Evolutionary conservation across 2,113 vertebrate species (phyloP).

Genomic region (Argyrosomus japonicus): DNA sequence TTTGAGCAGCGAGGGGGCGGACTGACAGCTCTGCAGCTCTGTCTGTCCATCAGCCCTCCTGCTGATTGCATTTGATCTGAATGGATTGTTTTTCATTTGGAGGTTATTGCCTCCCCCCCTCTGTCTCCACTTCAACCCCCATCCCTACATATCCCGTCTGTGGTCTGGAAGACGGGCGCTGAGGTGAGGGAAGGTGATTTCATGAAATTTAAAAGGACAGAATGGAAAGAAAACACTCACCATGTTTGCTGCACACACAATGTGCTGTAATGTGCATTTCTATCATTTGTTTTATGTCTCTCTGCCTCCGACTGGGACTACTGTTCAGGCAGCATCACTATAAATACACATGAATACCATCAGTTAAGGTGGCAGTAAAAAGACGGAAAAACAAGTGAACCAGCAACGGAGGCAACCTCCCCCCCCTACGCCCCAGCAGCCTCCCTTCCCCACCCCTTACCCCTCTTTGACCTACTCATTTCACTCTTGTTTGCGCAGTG

Average conservation of each 20-base stretch:
- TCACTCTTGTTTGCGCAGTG: conserved; percentile 65
- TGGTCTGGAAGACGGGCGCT: conserved; percentile 65
- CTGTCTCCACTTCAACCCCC: conserved; percentile 17
- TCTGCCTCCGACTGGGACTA: conserved; percentile 11
- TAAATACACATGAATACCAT: conserved; percentile 39
- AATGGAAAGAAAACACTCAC: neutral
- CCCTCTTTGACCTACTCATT: conserved; percentile 59
- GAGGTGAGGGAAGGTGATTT: conserved; percentile 68
- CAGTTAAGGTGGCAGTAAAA: conserved; percentile 33
- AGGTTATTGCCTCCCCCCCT: conserved; percentile 72
- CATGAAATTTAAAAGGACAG: conserved; percentile 52
- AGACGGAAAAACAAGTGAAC: conserved; percentile 14
- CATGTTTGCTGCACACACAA: neutral
- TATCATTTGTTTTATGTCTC: conserved; percentile 2
- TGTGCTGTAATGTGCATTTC: neutral
- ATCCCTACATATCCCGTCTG: conserved; percentile 2
- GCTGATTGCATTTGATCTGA: conserved; percentile 83
- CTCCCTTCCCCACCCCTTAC: conserved; percentile 14
- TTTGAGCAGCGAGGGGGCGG: conserved; percentile 63
- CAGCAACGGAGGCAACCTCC: neutral
- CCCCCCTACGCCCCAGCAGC: neutral
- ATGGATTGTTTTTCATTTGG: conserved; percentile 83
- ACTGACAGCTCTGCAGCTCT: conserved; percentile 66
- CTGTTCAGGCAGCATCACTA: conserved; percentile 12
- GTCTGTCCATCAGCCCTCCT: conserved; percentile 74